phyloP scores from a whole-genome alignment of 2,113 vertebrate species.

The Silurus glanis region DNA sequence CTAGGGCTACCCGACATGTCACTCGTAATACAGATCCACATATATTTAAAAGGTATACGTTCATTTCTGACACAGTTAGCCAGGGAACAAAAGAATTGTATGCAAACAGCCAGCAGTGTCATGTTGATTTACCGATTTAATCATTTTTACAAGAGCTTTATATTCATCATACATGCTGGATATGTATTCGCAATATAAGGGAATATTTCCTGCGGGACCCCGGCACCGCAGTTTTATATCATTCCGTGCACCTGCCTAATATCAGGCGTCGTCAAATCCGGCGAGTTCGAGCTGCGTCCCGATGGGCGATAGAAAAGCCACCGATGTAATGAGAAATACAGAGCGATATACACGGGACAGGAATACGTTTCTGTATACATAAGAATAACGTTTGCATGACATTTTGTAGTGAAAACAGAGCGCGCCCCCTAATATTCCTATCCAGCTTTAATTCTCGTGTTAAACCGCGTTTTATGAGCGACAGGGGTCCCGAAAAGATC shows the following conservation, averaged over 20 bases:
- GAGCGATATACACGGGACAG: background rate
- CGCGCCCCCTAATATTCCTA: constrained; percentile 2
- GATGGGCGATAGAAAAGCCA: background rate
- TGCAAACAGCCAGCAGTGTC: background rate
- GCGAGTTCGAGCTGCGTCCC: background rate
- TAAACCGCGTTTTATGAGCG: constrained; percentile 8
- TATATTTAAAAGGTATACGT: constrained; percentile 56
- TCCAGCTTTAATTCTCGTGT: constrained; percentile 8
- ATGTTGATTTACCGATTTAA: constrained; percentile 14
- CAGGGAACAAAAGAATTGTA: background rate
- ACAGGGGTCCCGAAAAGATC: background rate
- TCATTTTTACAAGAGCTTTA: constrained; percentile 40
- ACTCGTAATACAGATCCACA: background rate
- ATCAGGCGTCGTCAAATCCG: constrained; percentile 14
- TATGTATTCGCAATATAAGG: background rate
- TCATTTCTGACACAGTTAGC: constrained; percentile 50
- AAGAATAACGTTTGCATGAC: background rate
- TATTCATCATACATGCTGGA: constrained; percentile 11
- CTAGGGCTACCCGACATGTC: background rate
- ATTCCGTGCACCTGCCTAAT: background rate
- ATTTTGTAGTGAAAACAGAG: background rate
- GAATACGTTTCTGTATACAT: background rate
- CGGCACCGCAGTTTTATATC: background rate
- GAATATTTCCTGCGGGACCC: constrained; percentile 8
- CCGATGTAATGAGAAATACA: constrained; percentile 15